A percentile compares a stretch with the other conserved stretches of the same genome.
phyloP scores from a whole-genome alignment of 2,888 invertebrate genomes.

The Adineta ricciae region DNA sequence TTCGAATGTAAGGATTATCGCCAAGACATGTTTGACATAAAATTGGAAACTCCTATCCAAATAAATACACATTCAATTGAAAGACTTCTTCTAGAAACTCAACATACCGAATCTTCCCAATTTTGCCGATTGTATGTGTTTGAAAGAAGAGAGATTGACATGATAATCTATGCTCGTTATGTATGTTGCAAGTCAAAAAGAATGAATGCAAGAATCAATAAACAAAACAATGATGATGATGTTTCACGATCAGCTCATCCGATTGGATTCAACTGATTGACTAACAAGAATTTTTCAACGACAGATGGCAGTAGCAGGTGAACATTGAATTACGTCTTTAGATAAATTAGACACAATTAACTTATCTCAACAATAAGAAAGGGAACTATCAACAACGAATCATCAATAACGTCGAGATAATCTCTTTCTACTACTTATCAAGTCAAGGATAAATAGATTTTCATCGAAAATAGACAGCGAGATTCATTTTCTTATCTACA shows the following conservation, averaged over 20 bases:
- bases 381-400: neutral
- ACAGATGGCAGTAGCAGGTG: neutral
- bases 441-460: neutral
- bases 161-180: conserved; percentile 27
- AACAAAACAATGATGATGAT: too few relatives aligned
- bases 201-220: neutral
- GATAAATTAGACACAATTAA: too few relatives aligned
- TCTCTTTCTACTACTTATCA: neutral
- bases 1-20: conserved; percentile 86
- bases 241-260: neutral
- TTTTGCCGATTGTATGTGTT: conserved; percentile 84
- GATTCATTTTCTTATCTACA: neutral
- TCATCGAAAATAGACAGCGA: neutral
- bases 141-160: conserved; percentile 50
- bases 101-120: conserved; percentile 82
- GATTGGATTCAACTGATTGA: neutral
- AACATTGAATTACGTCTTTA: neutral
- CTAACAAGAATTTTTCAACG: neutral
- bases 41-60: conserved; percentile 77
- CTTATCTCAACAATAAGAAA: too few relatives aligned
- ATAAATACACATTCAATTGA: conserved; percentile 15
- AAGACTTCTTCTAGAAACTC: conserved; percentile 20
- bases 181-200: neutral
- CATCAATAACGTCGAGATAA: neutral
- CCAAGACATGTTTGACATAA: conserved; percentile 89